A percentile compares a stretch with the other conserved stretches of the same genome.
phyloP scores from a whole-genome alignment of 2,797 vertebrate species.

The Alosa sapidissima region DNA sequence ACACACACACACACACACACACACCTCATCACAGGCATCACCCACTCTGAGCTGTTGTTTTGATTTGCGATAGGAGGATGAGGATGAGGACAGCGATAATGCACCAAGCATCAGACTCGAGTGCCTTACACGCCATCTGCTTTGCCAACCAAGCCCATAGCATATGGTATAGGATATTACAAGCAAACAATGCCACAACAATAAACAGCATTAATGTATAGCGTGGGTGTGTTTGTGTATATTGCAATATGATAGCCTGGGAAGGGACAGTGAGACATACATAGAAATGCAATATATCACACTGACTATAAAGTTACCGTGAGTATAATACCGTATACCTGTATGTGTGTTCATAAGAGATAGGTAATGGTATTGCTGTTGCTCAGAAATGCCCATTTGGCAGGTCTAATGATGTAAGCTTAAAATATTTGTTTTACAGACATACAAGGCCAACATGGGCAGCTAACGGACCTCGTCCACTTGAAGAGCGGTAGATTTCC shows the following conservation, averaged over 20 bases:
- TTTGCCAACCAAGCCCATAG: not conserved
- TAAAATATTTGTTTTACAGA: not conserved
- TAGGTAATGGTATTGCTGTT: not conserved
- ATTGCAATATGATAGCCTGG: not conserved
- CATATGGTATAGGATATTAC: not conserved
- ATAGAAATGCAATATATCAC: not conserved
- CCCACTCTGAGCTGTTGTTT: not conserved
- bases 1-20: not conserved
- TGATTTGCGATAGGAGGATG: not conserved
- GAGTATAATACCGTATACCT: not conserved
- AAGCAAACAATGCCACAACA: not conserved
- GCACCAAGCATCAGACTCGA: not conserved
- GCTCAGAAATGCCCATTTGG: not conserved
- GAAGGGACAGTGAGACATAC: not conserved
- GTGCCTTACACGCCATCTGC: not conserved
- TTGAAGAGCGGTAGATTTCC: not conserved
- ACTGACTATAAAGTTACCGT: not conserved
- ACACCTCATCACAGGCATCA: conserved; percentile 4
- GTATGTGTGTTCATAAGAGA: not conserved
- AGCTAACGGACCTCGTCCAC: not conserved
- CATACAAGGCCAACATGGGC: not conserved
- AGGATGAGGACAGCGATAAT: not conserved
- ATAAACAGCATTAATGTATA: not conserved
- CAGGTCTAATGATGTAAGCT: not conserved
- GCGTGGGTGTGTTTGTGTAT: not conserved